phyloP scores from a whole-genome alignment of 2,113 vertebrate species.

The Ia io region DNA sequence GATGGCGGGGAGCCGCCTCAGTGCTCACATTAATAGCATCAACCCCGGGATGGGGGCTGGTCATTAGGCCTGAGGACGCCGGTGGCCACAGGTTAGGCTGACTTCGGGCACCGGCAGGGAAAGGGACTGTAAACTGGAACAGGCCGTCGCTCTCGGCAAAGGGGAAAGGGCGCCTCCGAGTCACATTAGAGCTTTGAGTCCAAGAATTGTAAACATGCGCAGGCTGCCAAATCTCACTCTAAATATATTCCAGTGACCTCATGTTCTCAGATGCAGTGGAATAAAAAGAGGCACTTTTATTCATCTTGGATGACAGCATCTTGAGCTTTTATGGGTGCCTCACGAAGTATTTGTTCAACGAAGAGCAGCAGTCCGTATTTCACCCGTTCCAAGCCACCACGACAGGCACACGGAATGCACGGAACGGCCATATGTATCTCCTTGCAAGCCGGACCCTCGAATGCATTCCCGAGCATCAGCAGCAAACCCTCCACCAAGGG shows the following conservation, averaged over 20 bases:
- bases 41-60: not conserved
- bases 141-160: not conserved
- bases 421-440: not conserved
- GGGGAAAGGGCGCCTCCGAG: constrained; percentile 39
- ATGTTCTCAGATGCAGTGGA: constrained; percentile 76
- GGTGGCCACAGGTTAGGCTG: not conserved
- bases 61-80: accelerated
- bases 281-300: constrained; percentile 73
- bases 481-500: not conserved
- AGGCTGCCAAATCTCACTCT: constrained; percentile 80
- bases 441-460: not conserved
- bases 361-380: not conserved
- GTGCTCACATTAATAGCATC: accelerated
- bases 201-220: constrained; percentile 63
- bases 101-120: not conserved
- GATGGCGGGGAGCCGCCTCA: accelerated
- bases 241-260: constrained; percentile 81
- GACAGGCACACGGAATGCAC: not conserved
- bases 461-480: not conserved
- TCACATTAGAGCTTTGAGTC: constrained; percentile 50
- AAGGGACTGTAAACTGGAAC: not conserved
- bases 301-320: constrained; percentile 67
- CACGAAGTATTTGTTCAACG: not conserved
- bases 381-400: not conserved
- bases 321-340: not conserved